Conservation (phyloP, 1,140 invertebrate genomes). For the Orchestia grillus region DNA sequence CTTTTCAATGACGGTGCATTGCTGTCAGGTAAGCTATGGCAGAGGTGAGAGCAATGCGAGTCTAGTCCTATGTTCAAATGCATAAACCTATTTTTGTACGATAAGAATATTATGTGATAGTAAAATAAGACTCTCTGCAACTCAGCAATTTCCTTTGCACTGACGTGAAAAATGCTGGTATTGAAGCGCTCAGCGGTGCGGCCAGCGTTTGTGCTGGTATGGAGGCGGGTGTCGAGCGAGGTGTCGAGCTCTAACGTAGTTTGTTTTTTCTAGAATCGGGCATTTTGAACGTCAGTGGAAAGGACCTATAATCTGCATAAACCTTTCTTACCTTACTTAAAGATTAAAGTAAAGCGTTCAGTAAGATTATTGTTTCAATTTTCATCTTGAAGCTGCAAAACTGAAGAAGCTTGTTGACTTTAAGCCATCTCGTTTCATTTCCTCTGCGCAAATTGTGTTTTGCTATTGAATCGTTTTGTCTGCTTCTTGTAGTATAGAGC, state of each 20-base stretch:
- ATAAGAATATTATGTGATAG: conserved; percentile 52
- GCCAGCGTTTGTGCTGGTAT: neutral
- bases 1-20: neutral
- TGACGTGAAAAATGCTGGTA: neutral
- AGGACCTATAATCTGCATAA: neutral
- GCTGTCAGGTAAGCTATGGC: neutral
- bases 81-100: conserved; percentile 49
- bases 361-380: neutral
- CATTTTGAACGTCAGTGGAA: neutral
- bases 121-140: conserved; percentile 44
- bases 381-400: neutral
- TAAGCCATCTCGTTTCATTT: no score
- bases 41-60: neutral
- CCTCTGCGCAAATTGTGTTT: no score
- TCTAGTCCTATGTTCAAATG: conserved; percentile 51
- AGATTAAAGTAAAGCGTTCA: neutral
- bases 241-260: neutral
- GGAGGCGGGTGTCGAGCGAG: no score
- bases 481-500: no score
- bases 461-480: no score
- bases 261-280: neutral
- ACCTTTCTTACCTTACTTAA: neutral
- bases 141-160: neutral
- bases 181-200: neutral
- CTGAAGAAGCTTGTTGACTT: no score